These are phyloP conservation scores for Turdus rufiventris DNA, from an alignment of 2,113 vertebrate species.

Conservation along the genomic window DNA sequence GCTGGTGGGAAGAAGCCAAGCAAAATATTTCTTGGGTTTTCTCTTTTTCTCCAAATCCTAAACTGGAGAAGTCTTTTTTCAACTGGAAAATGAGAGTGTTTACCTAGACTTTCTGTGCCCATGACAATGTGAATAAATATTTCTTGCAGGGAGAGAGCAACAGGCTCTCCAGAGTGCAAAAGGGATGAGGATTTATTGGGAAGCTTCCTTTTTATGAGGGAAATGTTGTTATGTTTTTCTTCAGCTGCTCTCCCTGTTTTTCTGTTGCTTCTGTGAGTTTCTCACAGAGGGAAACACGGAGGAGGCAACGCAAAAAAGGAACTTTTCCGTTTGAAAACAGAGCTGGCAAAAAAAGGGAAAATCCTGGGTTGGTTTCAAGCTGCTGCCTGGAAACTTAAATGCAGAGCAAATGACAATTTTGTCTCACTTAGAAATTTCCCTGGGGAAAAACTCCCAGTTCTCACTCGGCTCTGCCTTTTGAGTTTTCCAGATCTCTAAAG, in stretches of 20 bases:
- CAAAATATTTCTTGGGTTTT: neutral
- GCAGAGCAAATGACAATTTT: neutral
- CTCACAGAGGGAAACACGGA: neutral
- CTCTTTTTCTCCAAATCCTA: neutral
- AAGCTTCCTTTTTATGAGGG: neutral
- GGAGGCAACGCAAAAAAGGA: neutral
- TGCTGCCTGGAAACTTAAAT: slow-evolving; percentile 7
- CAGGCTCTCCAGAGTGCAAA: neutral
- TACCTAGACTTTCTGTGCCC: neutral
- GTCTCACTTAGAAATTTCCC: slow-evolving; percentile 20
- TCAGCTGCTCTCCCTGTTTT: neutral
- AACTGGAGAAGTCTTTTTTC: neutral
- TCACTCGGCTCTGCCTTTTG: neutral
- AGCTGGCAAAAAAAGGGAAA: neutral
- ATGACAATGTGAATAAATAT: neutral
- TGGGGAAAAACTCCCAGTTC: neutral
- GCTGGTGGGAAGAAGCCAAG: neutral
- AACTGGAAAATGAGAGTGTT: neutral
- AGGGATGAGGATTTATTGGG: neutral
- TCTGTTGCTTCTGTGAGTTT: neutral
- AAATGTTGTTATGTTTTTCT: neutral
- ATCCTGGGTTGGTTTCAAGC: neutral
- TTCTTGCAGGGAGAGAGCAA: neutral
- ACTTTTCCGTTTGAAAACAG: neutral
- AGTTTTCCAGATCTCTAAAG: neutral